Evolutionary conservation across 2,888 invertebrate species (phyloP), one percentile per base, ranked within the genome.

Genomic region (Apodemia duryi): DNA sequence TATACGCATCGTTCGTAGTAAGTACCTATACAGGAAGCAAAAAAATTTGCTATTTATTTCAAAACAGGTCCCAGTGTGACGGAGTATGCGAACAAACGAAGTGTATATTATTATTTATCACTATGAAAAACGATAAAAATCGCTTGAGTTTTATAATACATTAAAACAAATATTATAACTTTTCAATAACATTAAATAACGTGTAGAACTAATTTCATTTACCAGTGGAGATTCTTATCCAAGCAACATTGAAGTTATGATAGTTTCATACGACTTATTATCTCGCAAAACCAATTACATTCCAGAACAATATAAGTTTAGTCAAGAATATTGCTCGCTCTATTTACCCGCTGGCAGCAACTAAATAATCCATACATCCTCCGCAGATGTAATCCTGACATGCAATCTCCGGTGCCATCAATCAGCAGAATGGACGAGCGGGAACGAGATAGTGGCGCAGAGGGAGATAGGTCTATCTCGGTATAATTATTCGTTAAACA

Each of bases 331-430:
- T 82, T 65, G 75, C 78, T 75, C 73, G 77, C 79, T 81, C 79
- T 82, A 85, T 86, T 85, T 81, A 83, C 78, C 72, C 78, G 73
- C 76, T 77, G 77, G 78, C 77, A 82, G 78, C 77, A 82, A 83
- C 88, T 86, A 86, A 86, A 88, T 88, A 88, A 87, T 85, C 86
- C 86, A 81, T 78, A 87, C 84, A 86, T 88, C 86, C 88, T 83
- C 79, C 81, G 80, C 82, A 86, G 86, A 85, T 88, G 85, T 89
- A 88, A 88, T 87, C 88, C 86, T 86, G 88, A 86, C 88, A 86
- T 86, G 88, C 88, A 89, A 89, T 89, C 88, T 89, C 87, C 89
- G 86, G 81, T 74, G 78, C 84, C 82, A 89, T 89, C 88, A 89
- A 89, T 89, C 88, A 88, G 77, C 54, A 66, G 65, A 66, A 74